Evolutionary conservation across 2,797 vertebrate genomes (phyloP).

Genomic region (Peromyscus melanophrys): DNA sequence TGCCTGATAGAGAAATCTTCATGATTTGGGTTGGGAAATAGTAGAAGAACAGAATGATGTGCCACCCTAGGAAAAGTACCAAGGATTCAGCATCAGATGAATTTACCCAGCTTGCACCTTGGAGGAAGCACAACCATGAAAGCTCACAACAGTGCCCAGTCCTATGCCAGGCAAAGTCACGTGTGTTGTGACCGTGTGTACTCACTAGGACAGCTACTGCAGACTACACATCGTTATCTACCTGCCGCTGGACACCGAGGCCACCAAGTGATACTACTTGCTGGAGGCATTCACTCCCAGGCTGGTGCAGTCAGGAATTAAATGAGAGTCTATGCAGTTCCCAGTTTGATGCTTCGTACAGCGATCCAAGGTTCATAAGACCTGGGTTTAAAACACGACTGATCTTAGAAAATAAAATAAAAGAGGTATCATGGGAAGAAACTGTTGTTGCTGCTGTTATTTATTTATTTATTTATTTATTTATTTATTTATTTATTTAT

Average conservation of each 20-base stretch:
- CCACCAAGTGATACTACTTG: not conserved
- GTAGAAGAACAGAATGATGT: not conserved
- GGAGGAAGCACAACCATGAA: not conserved
- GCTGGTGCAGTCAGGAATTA: not conserved
- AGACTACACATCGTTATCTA: not conserved
- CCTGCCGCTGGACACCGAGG: not conserved
- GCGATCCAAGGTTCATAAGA: not conserved
- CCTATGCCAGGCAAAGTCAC: not conserved
- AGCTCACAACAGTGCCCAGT: not conserved
- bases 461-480: not conserved
- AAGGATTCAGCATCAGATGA: not conserved
- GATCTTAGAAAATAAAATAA: constrained; percentile 27
- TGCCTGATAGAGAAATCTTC: not conserved
- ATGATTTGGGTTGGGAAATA: not conserved
- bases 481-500: too few relatives aligned
- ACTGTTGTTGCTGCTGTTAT: not conserved
- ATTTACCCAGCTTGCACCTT: not conserved
- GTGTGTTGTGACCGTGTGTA: not conserved
- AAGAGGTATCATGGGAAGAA: not conserved
- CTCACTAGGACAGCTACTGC: not conserved
- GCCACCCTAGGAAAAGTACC: not conserved
- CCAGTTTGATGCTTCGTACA: not conserved
- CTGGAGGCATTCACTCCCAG: not conserved
- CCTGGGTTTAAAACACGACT: not conserved
- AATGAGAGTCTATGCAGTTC: not conserved